phyloP scores from a whole-genome alignment of 2,888 invertebrate species.

The Asteroscopus sphinx region DNA sequence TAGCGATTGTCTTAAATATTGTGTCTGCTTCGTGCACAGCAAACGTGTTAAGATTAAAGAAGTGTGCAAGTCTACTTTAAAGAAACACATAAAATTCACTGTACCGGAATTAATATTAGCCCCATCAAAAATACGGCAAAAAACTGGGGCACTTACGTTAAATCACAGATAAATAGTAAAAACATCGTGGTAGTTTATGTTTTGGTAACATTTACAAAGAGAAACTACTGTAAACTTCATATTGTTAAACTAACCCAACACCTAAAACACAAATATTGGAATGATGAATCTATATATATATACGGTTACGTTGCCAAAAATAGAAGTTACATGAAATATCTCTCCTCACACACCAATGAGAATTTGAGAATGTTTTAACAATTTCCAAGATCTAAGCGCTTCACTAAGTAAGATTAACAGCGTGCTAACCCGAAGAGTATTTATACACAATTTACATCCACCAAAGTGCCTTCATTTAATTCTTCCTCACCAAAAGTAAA shows the following conservation, averaged over 20 bases:
- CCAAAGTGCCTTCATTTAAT: slow-evolving; percentile 50
- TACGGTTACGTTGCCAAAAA: too few species aligned
- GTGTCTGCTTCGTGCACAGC: too few species aligned
- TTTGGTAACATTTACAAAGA: neutral
- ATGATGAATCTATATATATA: too few species aligned
- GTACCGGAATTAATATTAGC: neutral
- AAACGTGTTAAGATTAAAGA: too few species aligned
- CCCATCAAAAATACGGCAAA: neutral
- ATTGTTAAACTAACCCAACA: too few species aligned
- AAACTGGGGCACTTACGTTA: neutral
- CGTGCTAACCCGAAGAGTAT: slow-evolving; percentile 23
- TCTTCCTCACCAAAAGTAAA: slow-evolving; percentile 49
- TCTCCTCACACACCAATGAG: neutral
- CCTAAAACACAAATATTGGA: too few species aligned
- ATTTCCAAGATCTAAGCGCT: slow-evolving; percentile 14
- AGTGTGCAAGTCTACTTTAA: too few species aligned
- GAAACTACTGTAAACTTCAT: too few species aligned
- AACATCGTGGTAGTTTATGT: neutral
- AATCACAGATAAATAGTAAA: neutral
- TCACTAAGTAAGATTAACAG: slow-evolving; percentile 42
- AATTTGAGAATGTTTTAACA: slow-evolving; percentile 11
- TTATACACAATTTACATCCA: slow-evolving; percentile 44
- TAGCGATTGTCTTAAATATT: too few species aligned
- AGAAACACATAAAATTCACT: too few species aligned
- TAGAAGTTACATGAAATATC: too few species aligned